Percentiles rank a stretch among this genome's conserved stretches.
Evolutionary conservation across 2,888 invertebrate species (phyloP).

Genomic region (Helobdella robusta): DNA sequence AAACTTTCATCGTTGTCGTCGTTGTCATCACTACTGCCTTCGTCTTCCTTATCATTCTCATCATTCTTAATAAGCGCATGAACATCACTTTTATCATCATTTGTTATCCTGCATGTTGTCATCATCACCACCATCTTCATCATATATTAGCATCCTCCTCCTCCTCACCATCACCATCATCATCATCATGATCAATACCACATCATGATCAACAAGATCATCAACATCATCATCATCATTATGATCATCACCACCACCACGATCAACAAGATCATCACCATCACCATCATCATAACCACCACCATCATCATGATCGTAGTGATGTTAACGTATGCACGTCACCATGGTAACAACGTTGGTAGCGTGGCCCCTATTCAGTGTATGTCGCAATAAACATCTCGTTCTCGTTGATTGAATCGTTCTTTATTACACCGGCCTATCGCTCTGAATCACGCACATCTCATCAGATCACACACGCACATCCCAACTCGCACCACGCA

Average conservation of each 20-base stretch:
- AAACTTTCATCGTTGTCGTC: too few relatives aligned
- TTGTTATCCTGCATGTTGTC: too few relatives aligned
- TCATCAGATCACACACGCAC: too few relatives aligned
- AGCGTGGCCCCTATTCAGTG: conserved; percentile 14
- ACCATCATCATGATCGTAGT: not conserved
- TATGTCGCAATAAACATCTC: conserved; percentile 11
- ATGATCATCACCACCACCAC: conserved; percentile 8
- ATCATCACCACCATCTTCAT: too few relatives aligned
- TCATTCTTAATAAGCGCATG: too few relatives aligned
- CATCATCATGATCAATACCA: not conserved
- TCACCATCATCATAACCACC: conserved; percentile 1
- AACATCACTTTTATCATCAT: too few relatives aligned
- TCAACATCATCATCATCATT: not conserved
- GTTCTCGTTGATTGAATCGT: conserved; percentile 19
- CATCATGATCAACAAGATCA: not conserved
- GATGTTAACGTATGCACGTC: too few relatives aligned
- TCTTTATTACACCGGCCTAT: not conserved
- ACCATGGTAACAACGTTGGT: too few relatives aligned
- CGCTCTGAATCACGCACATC: too few relatives aligned
- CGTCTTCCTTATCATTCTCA: too few relatives aligned
- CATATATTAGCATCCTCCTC: not conserved
- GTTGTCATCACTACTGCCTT: too few relatives aligned
- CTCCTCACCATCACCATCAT: not conserved
- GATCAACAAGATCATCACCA: not conserved
- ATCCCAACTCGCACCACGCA: too few relatives aligned